Conservation (phyloP, 2,797 vertebrate species). For the Euphonia xanthogaster region DNA sequence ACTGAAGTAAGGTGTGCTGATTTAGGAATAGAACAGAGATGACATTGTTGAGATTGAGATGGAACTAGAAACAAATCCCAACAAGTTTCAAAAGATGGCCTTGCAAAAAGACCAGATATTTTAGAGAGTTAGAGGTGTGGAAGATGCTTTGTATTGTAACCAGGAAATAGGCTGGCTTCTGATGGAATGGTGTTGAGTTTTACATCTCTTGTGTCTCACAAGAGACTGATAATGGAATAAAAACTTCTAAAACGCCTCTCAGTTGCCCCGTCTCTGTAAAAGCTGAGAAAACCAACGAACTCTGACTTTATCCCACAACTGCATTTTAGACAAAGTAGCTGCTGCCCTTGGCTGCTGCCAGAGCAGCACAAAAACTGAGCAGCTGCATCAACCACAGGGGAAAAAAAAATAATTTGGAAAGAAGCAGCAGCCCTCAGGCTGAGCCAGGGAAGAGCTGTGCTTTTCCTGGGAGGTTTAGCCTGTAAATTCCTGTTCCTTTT, state of each 20-base stretch:
- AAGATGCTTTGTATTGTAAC: background rate
- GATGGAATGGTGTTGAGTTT: background rate
- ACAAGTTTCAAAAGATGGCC: background rate
- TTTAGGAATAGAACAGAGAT: background rate
- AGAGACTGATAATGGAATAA: background rate
- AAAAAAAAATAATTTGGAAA: background rate
- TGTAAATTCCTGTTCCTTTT: background rate
- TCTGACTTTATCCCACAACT: background rate
- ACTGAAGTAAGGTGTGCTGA: background rate
- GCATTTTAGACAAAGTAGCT: background rate
- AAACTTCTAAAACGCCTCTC: background rate
- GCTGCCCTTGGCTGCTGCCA: background rate
- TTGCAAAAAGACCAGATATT: background rate
- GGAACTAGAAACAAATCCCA: background rate
- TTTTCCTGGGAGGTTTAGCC: background rate
- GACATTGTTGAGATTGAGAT: background rate
- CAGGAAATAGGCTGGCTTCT: background rate
- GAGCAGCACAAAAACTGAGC: background rate
- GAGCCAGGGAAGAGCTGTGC: background rate
- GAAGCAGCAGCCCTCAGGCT: background rate
- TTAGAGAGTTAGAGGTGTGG: background rate
- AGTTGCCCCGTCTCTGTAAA: background rate
- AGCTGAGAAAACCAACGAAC: background rate
- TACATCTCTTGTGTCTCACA: background rate
- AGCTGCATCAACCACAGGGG: background rate